Conservation (phyloP, 2,888 invertebrate genomes). For the Drepanosiphum platanoidis region DNA sequence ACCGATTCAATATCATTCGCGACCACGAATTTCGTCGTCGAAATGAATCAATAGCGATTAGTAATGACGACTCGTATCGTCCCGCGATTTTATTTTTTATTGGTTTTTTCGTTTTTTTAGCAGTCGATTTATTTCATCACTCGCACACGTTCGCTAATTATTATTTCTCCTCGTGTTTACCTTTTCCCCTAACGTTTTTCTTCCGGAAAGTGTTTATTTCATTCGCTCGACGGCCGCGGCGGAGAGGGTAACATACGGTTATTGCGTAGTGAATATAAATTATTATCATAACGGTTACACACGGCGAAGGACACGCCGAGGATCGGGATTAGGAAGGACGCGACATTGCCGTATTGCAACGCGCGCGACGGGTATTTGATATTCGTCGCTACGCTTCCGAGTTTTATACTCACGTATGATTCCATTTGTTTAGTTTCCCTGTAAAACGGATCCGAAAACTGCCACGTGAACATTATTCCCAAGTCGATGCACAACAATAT, state of each 20-base stretch:
- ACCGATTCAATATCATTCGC: neutral
- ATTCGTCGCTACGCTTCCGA: neutral
- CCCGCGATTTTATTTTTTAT: too few species aligned
- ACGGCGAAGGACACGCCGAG: neutral
- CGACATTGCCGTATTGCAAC: neutral
- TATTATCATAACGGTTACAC: neutral
- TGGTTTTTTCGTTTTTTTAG: neutral
- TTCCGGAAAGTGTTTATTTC: too few species aligned
- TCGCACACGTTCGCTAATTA: too few species aligned
- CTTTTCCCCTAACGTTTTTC: too few species aligned
- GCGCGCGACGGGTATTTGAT: neutral
- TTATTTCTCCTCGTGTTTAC: too few species aligned
- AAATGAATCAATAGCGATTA: neutral
- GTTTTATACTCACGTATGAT: conserved; percentile 77
- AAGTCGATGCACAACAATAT: conserved; percentile 89
- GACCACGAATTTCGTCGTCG: neutral
- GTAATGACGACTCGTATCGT: too few species aligned
- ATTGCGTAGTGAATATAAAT: too few species aligned
- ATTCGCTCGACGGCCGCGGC: too few species aligned
- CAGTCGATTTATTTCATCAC: too few species aligned
- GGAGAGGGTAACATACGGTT: too few species aligned
- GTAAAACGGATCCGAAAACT: conserved; percentile 94
- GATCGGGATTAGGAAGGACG: neutral
- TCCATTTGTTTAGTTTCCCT: conserved; percentile 89
- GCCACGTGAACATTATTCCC: conserved; percentile 97